Evolutionary conservation across 2,888 invertebrate genomes (phyloP), one percentile per base, ranked within the genome.

Genomic region (Drepanosiphum platanoidis): DNA sequence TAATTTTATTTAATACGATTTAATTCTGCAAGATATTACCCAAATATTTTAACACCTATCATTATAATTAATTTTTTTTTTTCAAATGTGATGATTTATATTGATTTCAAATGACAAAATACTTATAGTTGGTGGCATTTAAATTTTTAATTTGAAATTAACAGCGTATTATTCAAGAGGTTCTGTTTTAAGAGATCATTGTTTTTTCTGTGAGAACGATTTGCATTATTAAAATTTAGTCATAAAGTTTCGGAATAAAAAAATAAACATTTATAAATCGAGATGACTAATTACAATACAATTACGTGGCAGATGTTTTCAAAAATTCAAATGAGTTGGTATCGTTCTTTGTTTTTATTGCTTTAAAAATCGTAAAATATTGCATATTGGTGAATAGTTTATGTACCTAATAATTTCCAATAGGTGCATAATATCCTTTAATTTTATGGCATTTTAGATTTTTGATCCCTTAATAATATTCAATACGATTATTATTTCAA

Each of bases 301-400:
- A 58, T 71, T 58, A 71, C 39, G 58, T 71, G 34, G 13, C 71
- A 61, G 71, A 81, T 81, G 81, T 71, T 71, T 58, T 71, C 22
- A 71, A 39, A 71, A 71, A 81, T 71, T 71, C 30, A 71, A 71
- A 81, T 81, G 27, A 71, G 58, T 81, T 81, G 34, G 58, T 30
- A 71, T 34, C 39, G n/a, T 71, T 71, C 30, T n/a, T 81, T 81
- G 58, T 71, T 81, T 36, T 27, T 39, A 52, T n/a, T 36, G 11
- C 11, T 80, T 52, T 36, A 68, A 39, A 71, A 39, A 30, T 30
- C 34, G 39, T 64, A 36, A 34, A n/a, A n/a, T n/a, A n/a, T n/a
- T n/a, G n/a, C n/a, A n/a, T n/a, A n/a, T n/a, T n/a, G n/a, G n/a
- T 36, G 36, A 64, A 64, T 30, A 39, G 18, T 72, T 32, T 46